Evolutionary conservation across 1,140 invertebrate species (phyloP).

Genomic region (Musca domestica): DNA sequence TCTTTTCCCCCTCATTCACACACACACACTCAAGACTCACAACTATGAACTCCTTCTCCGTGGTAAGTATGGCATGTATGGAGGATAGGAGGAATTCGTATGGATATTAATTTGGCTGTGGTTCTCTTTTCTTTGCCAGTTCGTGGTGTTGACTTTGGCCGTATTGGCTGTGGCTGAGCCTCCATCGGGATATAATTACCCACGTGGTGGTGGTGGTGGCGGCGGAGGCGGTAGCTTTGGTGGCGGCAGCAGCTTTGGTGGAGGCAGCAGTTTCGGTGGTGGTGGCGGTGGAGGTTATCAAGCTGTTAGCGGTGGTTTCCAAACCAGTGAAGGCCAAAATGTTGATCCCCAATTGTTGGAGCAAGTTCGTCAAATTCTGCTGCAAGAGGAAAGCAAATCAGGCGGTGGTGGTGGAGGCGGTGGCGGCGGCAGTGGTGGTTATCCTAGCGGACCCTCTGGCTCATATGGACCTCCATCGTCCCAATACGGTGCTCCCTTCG

Average conservation of each 20-base stretch:
- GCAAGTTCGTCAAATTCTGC: slow-evolving; percentile 76
- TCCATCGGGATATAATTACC: slow-evolving; percentile 65
- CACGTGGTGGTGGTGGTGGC: slow-evolving; percentile 59
- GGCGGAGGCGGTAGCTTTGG: slow-evolving; percentile 46
- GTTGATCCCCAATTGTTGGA: slow-evolving; percentile 75
- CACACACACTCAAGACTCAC: slow-evolving; percentile 43
- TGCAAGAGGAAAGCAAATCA: slow-evolving; percentile 72
- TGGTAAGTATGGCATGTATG: slow-evolving; percentile 43
- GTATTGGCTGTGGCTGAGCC: slow-evolving; percentile 64
- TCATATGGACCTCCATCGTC: slow-evolving; percentile 59
- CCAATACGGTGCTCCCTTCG: slow-evolving; percentile 60
- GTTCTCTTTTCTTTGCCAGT: slow-evolving; percentile 57
- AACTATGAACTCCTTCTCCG: slow-evolving; percentile 55
- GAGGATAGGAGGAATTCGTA: not conserved
- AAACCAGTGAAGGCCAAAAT: slow-evolving; percentile 73
- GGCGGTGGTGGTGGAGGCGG: slow-evolving; percentile 50
- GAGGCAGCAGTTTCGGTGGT: slow-evolving; percentile 54
- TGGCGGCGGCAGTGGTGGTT: slow-evolving; percentile 54
- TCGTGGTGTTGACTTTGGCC: slow-evolving; percentile 64
- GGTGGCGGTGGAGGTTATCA: slow-evolving; percentile 69
- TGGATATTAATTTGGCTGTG: slow-evolving; percentile 26
- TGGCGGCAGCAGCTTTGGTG: slow-evolving; percentile 55
- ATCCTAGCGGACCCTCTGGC: slow-evolving; percentile 57
- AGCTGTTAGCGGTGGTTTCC: slow-evolving; percentile 69
- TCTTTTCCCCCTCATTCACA: slow-evolving; percentile 34